Conservation (phyloP, 2,797 vertebrate species). For the Enteromius argenteus region DNA sequence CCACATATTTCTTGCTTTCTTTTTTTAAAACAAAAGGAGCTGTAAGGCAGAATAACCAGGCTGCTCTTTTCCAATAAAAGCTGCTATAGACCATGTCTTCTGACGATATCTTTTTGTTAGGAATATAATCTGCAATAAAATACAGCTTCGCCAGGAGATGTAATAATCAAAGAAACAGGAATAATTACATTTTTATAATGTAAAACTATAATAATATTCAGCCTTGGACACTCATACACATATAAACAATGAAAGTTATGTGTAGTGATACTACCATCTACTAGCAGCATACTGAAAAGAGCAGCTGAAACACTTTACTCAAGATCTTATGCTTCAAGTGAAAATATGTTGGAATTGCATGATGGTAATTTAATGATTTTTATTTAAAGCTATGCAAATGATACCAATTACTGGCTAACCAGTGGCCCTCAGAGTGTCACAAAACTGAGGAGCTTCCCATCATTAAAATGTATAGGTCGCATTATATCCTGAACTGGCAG, state of each 20-base stretch:
- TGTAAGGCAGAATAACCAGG: neutral
- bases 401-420: slow-evolving; percentile 22
- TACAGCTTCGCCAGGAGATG: neutral
- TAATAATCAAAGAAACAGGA: neutral
- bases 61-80: neutral
- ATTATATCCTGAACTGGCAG: slow-evolving; percentile 7
- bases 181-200: neutral
- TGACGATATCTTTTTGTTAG: neutral
- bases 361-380: neutral
- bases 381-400: slow-evolving; percentile 24
- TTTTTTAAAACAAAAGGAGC: neutral
- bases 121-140: neutral
- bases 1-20: neutral
- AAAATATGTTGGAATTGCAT: neutral
- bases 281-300: neutral
- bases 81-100: neutral
- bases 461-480: slow-evolving; percentile 17
- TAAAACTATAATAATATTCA: neutral
- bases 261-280: neutral
- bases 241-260: neutral
- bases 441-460: neutral
- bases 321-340: neutral
- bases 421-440: neutral
- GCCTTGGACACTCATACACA: too few species aligned
- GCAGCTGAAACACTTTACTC: neutral